Evolutionary conservation across 2,888 invertebrate species (phyloP), one percentile per base, ranked within the genome.

Genomic region (Electrophaes corylata): DNA sequence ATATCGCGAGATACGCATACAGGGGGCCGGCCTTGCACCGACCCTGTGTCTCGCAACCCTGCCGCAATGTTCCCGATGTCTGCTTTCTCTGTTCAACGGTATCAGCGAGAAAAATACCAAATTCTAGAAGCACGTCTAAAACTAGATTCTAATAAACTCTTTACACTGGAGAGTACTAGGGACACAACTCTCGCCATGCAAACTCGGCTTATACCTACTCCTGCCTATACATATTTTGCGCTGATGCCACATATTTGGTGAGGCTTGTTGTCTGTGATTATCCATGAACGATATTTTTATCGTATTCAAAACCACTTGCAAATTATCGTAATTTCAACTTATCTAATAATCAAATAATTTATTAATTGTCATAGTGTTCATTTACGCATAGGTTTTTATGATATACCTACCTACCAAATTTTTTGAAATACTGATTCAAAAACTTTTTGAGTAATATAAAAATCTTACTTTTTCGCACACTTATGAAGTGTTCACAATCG

Each of bases 31-130:
- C 52, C 53, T 66, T 62, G 76, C 76, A 76, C 79, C 60, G 64
- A 62, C 72, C 66, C 41, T 19, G 19, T 54, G 58, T 53, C 57
- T 45, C 46, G 57, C 61, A 64, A 64, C 64, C 50, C 64, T 60
- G 41, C 50, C 66, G 76, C 78, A 75, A 73, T 74, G 66, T 77
- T 65, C 69, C 75, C 70, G 71, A 73, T 78, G 69, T 76, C 68
- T 54, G 86, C 87, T 88, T 88, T 85, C 64, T 72, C 67, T 88
- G 83, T 82, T 62, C 66, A 66, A 70, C 69, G 64, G 57, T 62
- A 54, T 69, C 64, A 66, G 60, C 67, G 64, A 62, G 45, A 58
- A 46, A 26, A 43, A 46, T 19, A 31, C 16, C 14, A 54, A 43
- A 41, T 41, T 52, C 23, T 20, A 20, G 39, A 54, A 53, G 60